Evolutionary conservation across 2,113 vertebrate species (phyloP).

Genomic region (Phocoena phocoena): DNA sequence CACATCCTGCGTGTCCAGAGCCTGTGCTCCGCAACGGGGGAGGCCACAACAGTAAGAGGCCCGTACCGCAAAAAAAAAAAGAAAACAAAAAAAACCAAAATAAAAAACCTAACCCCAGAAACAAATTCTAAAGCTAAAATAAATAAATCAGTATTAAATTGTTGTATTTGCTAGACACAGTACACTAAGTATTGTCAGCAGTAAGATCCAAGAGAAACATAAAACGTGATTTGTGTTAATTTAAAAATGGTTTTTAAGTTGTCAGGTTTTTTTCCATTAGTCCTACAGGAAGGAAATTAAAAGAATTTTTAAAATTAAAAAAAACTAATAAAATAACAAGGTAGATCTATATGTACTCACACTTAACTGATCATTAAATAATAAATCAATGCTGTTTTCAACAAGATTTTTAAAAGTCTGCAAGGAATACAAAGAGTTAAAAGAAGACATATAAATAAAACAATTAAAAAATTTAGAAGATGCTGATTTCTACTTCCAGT

Average conservation of each 20-base stretch:
- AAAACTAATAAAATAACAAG: neutral
- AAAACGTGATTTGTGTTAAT: neutral
- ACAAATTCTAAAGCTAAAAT: constrained; percentile 35
- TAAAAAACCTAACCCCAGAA: neutral
- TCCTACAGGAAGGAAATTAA: neutral
- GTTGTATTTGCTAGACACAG: neutral
- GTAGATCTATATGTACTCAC: neutral
- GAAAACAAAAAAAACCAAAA: neutral
- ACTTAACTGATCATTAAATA: neutral
- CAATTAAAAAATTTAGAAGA: constrained; percentile 26
- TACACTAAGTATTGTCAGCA: neutral
- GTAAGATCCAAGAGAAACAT: constrained; percentile 3
- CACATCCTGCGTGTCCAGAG: too few relatives aligned
- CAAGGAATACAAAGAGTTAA: neutral
- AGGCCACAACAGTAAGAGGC: too few relatives aligned
- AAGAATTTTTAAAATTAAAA: neutral
- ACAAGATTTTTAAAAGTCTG: neutral
- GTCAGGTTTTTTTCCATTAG: constrained; percentile 5
- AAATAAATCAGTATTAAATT: constrained; percentile 15
- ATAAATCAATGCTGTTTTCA: constrained; percentile 5
- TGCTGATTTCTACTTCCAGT: constrained; percentile 25
- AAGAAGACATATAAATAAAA: constrained; percentile 1
- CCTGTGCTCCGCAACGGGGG: too few relatives aligned
- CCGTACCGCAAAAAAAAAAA: too few relatives aligned
- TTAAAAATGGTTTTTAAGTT: constrained; percentile 46